These are phyloP conservation scores for Pseudomyrmex cubaensis DNA, from an alignment of 1,140 invertebrate species.

Conservation along the genomic window DNA sequence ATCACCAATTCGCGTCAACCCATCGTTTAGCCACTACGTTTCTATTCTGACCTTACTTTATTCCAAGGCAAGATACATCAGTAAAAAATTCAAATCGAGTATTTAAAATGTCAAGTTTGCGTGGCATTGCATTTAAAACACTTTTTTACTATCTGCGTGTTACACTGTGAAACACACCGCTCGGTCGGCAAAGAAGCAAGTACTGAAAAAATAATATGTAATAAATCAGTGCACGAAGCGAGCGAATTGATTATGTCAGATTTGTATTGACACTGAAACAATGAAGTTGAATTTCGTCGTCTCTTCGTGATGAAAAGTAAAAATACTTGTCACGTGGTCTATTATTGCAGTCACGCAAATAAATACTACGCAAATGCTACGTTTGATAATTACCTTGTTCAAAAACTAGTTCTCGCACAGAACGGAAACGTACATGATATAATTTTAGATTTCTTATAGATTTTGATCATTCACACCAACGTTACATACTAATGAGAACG, in stretches of 20 bases:
- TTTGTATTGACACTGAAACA: background rate
- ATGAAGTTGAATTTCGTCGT: background rate
- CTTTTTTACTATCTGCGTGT: background rate
- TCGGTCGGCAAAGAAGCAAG: background rate
- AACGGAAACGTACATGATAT: too few species aligned
- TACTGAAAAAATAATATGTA: background rate
- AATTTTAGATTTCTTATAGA: too few species aligned
- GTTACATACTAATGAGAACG: background rate
- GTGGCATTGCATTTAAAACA: background rate
- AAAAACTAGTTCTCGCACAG: too few species aligned
- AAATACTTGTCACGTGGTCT: conserved; percentile 7
- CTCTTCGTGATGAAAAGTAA: background rate
- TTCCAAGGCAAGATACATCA: background rate
- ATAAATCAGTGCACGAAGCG: too few species aligned
- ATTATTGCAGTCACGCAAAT: too few species aligned
- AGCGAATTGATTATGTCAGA: background rate
- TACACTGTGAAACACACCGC: background rate
- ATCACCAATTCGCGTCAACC: conserved; percentile 12
- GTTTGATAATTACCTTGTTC: too few species aligned
- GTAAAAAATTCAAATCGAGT: background rate
- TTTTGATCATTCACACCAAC: background rate
- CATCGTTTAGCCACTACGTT: background rate
- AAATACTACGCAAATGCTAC: too few species aligned
- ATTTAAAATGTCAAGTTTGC: background rate
- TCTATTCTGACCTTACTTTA: background rate